These are phyloP conservation scores for Pterostichus madidus DNA, from an alignment of 2,888 invertebrate species.

Conservation along the genomic window DNA sequence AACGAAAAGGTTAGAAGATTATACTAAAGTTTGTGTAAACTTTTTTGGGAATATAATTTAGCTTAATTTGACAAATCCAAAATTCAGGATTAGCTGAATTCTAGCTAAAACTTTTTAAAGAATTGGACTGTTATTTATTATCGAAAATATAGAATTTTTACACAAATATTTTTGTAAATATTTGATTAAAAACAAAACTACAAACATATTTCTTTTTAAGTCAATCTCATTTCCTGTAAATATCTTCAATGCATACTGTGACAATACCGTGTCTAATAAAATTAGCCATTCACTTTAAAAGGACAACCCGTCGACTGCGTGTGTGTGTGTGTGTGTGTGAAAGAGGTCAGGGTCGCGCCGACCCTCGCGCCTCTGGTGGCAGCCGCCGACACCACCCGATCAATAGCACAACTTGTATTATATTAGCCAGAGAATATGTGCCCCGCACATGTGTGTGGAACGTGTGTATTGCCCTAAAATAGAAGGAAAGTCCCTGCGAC, in stretches of 20 bases:
- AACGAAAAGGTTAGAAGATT: no score
- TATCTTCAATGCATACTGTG: constrained; percentile 1
- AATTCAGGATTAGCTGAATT: no score
- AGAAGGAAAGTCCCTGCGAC: neutral
- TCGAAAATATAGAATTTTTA: no score
- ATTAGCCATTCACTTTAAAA: constrained; percentile 32
- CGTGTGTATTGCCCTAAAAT: constrained; percentile 5
- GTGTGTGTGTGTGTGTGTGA: neutral
- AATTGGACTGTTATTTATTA: no score
- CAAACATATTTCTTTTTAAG: neutral
- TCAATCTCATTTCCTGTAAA: neutral
- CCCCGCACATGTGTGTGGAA: constrained; percentile 10
- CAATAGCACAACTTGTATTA: constrained; percentile 52
- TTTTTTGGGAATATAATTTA: no score
- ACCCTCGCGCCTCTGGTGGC: constrained; percentile 31
- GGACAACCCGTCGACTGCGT: constrained; percentile 1
- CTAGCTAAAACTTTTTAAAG: no score
- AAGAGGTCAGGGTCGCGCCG: constrained; percentile 39
- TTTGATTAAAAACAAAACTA: neutral
- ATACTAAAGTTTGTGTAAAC: no score
- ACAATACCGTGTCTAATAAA: constrained; percentile 27
- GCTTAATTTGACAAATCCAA: no score
- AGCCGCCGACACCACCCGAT: constrained; percentile 34
- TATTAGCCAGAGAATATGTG: constrained; percentile 47
- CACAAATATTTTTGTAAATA: no score